Conservation (phyloP, 2,888 invertebrate species). For the Taphrorychus bicolor region DNA sequence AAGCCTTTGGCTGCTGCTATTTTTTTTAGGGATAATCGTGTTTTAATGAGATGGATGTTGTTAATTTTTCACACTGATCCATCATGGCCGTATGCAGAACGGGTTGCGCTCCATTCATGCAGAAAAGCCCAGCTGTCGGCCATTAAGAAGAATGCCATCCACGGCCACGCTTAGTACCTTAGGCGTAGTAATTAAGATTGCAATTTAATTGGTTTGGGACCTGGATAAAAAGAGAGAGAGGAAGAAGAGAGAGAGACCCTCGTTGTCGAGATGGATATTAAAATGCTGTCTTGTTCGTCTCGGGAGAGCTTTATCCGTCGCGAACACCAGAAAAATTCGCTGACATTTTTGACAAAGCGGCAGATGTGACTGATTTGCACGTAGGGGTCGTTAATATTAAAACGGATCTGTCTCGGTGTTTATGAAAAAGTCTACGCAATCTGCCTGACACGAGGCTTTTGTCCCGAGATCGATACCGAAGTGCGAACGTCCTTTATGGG, state of each 20-base stretch:
- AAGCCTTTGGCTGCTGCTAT: not conserved
- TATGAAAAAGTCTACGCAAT: slow-evolving; percentile 28
- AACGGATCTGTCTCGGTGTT: slow-evolving; percentile 29
- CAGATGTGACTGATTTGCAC: slow-evolving; percentile 38
- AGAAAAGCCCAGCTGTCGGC: slow-evolving; percentile 27
- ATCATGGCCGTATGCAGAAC: slow-evolving; percentile 31
- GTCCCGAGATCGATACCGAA: not conserved
- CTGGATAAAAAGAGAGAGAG: too few species aligned
- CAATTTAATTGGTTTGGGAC: not conserved
- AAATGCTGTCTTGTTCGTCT: slow-evolving; percentile 16
- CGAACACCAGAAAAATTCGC: slow-evolving; percentile 18
- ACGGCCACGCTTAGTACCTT: too few species aligned
- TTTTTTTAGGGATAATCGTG: slow-evolving; percentile 11
- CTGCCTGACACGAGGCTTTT: slow-evolving; percentile 7
- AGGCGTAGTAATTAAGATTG: not conserved
- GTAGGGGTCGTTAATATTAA: slow-evolving; percentile 39
- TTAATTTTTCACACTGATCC: slow-evolving; percentile 15
- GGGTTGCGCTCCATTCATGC: slow-evolving; percentile 16
- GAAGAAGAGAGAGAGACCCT: not conserved
- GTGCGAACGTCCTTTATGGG: not conserved
- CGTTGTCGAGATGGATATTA: slow-evolving; percentile 19
- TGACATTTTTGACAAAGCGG: slow-evolving; percentile 38
- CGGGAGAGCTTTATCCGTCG: slow-evolving; percentile 8
- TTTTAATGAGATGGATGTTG: slow-evolving; percentile 1
- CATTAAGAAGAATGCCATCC: slow-evolving; percentile 4